Percentiles rank a stretch among this genome's conserved stretches.
Evolutionary conservation across 2,797 vertebrate species (phyloP).

Genomic region (Nyctibius grandis): DNA sequence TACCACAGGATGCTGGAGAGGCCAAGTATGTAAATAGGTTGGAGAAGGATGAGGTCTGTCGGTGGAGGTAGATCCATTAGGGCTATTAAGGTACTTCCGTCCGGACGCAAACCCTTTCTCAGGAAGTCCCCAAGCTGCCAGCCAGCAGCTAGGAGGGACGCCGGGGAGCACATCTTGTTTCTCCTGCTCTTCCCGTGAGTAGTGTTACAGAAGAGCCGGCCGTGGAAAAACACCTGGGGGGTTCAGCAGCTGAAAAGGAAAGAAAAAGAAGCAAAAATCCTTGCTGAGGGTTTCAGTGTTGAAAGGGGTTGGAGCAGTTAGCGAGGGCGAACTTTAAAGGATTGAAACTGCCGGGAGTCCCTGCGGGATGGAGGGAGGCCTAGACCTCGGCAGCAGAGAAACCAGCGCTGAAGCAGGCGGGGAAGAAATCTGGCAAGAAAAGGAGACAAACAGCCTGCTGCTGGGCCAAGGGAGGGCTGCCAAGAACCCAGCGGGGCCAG

Average conservation of each 20-base stretch:
- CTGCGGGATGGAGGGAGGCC: not conserved
- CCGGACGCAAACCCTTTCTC: not conserved
- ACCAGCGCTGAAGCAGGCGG: not conserved
- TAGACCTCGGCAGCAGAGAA: not conserved
- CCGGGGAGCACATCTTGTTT: constrained; percentile 4
- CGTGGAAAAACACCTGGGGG: not conserved
- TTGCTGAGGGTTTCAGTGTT: not conserved
- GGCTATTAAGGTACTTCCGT: constrained; percentile 15
- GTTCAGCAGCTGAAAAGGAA: not conserved
- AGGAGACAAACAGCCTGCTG: constrained; percentile 46
- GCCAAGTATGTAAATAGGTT: constrained; percentile 8
- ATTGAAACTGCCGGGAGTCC: not conserved
- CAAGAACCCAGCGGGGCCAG: constrained; percentile 16
- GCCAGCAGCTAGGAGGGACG: not conserved
- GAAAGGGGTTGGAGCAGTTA: not conserved
- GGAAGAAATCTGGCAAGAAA: constrained; percentile 49
- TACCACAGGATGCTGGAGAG: not conserved
- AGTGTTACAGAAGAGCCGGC: not conserved
- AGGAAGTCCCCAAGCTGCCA: constrained; percentile 23
- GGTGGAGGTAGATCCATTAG: constrained; percentile 14
- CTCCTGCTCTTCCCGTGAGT: constrained; percentile 5
- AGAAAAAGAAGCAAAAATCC: not conserved
- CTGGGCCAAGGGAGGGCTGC: constrained; percentile 11
- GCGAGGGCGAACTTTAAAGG: not conserved
- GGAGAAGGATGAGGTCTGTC: not conserved